phyloP scores from a whole-genome alignment of 2,888 invertebrate species.

The Mythimna vitellina region DNA sequence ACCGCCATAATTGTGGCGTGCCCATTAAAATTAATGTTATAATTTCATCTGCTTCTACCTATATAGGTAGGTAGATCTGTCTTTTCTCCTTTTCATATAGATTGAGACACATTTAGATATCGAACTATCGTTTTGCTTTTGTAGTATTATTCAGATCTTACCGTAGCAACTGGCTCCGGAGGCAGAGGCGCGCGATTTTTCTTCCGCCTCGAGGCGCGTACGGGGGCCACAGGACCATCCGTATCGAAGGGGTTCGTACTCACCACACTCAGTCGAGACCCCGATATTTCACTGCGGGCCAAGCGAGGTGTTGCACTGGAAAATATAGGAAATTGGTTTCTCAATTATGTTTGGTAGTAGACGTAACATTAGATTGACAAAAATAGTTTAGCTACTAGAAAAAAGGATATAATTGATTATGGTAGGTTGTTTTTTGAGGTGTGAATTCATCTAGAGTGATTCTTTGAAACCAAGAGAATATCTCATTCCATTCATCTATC shows the following conservation, averaged over 20 bases:
- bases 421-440: too few relatives aligned
- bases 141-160: constrained; percentile 57
- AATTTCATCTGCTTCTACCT: too few relatives aligned
- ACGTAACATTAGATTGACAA: too few relatives aligned
- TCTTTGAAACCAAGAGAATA: too few relatives aligned
- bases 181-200: constrained; percentile 92
- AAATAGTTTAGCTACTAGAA: too few relatives aligned
- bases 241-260: constrained; percentile 92
- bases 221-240: constrained; percentile 84
- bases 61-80: background rate
- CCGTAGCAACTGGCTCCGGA: constrained; percentile 71
- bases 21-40: too few relatives aligned
- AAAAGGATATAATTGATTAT: too few relatives aligned
- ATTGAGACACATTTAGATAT: background rate
- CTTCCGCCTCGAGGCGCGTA: constrained; percentile 90
- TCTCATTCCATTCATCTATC: too few relatives aligned
- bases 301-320: constrained; percentile 83
- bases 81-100: constrained; percentile 1
- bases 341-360: background rate
- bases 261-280: constrained; percentile 90
- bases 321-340: background rate
- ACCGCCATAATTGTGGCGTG: too few relatives aligned
- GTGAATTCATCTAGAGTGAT: too few relatives aligned
- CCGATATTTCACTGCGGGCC: constrained; percentile 87
- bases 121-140: background rate